Base-by-base conservation (phyloP, 2,113 vertebrate species). In the Alligator sinensis region DNA sequence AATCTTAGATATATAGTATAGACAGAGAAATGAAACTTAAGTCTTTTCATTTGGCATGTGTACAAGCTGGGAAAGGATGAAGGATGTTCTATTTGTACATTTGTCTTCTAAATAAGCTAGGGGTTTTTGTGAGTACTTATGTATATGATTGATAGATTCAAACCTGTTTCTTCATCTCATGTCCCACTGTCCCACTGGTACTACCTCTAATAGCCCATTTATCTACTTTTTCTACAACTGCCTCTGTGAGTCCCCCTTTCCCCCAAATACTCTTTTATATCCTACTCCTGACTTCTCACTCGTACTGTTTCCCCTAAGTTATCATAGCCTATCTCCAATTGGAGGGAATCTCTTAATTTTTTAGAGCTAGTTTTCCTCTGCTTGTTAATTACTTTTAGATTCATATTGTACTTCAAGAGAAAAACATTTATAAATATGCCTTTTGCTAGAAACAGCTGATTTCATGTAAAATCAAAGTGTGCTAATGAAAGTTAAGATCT, bases 331-430 rank as follows among this genome's bases (percentile, higher is more conserved):
- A 11, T 91, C 64, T 88, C 57, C 77, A 88, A 28, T 34, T 89
- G 25, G 14, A 82, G 64, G 24, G n/a, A 77, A 64, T 84, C 25
- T 76, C 94, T 94, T 77, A 59, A 89, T 93, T 94, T 91, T 89
- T 9, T 88, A 16, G 15, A 62, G 82, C 74, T 47, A 81, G 10
- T 80, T 63, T 38, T 11, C 54, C 61, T 82, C 11, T 84, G 28
- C 38, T 86, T 12, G 74, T 0, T 84, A 11, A 84, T 61, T 22
- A 34, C 38, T 14, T 84, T 92, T 16, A 72, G 61, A 89, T 10
- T 22, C 18, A 61, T 38, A 47, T 0, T 0, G 58, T 89, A 90
- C 84, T 28, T 10, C 80, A 76, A 34, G 80, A 38, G 68, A 22
- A 86, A 80, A 27, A 66, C 64, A 13, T 47, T 90, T 1, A 7